These are phyloP conservation scores for Onchidella celtica DNA, from an alignment of 2,888 invertebrate species.

Conservation along the genomic window DNA sequence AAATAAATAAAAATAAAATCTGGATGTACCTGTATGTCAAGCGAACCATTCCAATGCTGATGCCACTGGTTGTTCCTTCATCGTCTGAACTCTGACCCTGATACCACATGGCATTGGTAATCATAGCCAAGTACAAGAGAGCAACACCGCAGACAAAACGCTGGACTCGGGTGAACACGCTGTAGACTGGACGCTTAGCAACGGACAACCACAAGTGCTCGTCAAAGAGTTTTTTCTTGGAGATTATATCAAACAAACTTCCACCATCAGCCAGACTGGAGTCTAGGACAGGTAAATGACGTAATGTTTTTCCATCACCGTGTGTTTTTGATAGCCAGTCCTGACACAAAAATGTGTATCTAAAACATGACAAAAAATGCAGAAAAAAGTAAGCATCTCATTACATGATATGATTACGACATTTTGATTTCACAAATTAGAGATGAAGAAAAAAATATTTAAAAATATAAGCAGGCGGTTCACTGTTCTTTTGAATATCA, in stretches of 20 bases:
- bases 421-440: background rate
- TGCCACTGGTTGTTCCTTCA: background rate
- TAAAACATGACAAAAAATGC: conserved; percentile 31
- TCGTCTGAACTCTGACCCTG: conserved; percentile 44
- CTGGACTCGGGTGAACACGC: conserved; percentile 62
- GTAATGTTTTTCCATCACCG: conserved; percentile 56
- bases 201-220: conserved; percentile 63
- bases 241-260: conserved; percentile 53
- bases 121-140: conserved; percentile 60
- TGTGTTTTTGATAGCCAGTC: conserved; percentile 59
- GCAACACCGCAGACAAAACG: conserved; percentile 57
- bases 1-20: no score
- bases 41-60: conserved; percentile 53
- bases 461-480: no score
- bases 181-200: conserved; percentile 57
- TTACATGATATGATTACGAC: background rate
- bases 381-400: no score
- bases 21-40: conserved; percentile 58
- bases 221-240: conserved; percentile 57
- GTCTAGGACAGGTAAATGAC: conserved; percentile 52
- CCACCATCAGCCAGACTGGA: conserved; percentile 36
- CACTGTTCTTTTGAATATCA: no score
- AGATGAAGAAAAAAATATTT: background rate
- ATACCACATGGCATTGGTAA: conserved; percentile 66
- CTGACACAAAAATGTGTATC: conserved; percentile 57